phyloP scores from a whole-genome alignment of 2,113 vertebrate species.

The western clawed frog (Xenopus tropicalis) region UCB_Xtro_10.0 CM004445.2:86749501-86750000 shows the following conservation, averaged over 20 bases:
- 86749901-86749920: too few relatives aligned
- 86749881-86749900: neutral
- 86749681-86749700: conserved; percentile 49
- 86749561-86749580: too few relatives aligned
- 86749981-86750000: too few relatives aligned
- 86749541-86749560: too few relatives aligned
- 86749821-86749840: conserved; percentile 62
- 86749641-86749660: conserved; percentile 41
- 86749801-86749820: conserved; percentile 67
- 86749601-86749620: too few relatives aligned
- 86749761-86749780: conserved; percentile 74
- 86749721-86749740: conserved; percentile 74
- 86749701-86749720: conserved; percentile 55
- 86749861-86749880: neutral
- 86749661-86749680: conserved; percentile 55
- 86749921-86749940: too few relatives aligned
- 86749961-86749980: too few relatives aligned
- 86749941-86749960: too few relatives aligned
- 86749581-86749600: too few relatives aligned
- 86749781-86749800: conserved; percentile 70
- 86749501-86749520: too few relatives aligned
- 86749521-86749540: too few relatives aligned
- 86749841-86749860: neutral
- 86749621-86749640: conserved; percentile 58
- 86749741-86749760: conserved; percentile 80